Percentiles rank a stretch among this genome's conserved stretches.
Conservation (phyloP, 2,888 invertebrate species). For the Brenthis daphne region DNA sequence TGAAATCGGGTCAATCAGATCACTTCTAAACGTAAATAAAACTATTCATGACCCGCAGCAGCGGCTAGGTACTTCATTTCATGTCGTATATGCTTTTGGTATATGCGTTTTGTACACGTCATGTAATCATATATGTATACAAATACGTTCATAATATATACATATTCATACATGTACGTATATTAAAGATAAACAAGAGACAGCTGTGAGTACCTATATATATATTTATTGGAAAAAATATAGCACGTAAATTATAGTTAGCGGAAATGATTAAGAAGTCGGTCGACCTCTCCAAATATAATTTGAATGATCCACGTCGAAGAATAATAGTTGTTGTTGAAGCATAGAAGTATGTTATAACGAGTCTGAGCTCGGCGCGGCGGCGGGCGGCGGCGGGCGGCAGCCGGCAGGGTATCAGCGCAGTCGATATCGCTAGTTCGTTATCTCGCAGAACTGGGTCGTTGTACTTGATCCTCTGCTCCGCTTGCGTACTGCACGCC, state of each 20-base stretch:
- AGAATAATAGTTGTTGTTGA: constrained; percentile 1
- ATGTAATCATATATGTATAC: too few species aligned
- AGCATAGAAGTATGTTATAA: constrained; percentile 12
- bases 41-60: background rate
- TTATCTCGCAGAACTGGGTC: constrained; percentile 57
- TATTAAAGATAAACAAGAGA: background rate
- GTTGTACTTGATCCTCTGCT: constrained; percentile 54
- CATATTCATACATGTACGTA: background rate
- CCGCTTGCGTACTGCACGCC: constrained; percentile 22
- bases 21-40: constrained; percentile 5
- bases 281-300: constrained; percentile 7
- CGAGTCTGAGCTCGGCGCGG: background rate
- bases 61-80: background rate
- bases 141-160: too few species aligned
- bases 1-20: constrained; percentile 16
- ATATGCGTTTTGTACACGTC: too few species aligned
- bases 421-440: constrained; percentile 55
- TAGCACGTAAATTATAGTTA: background rate
- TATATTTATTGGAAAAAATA: background rate
- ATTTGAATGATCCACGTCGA: constrained; percentile 9
- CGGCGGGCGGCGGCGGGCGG: constrained; percentile 20
- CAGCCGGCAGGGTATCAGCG: constrained; percentile 48
- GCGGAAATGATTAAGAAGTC: background rate
- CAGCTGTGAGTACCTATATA: background rate
- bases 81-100: too few species aligned